Conservation (phyloP, 1,140 invertebrate genomes). For the Procambarus virginalis region DNA sequence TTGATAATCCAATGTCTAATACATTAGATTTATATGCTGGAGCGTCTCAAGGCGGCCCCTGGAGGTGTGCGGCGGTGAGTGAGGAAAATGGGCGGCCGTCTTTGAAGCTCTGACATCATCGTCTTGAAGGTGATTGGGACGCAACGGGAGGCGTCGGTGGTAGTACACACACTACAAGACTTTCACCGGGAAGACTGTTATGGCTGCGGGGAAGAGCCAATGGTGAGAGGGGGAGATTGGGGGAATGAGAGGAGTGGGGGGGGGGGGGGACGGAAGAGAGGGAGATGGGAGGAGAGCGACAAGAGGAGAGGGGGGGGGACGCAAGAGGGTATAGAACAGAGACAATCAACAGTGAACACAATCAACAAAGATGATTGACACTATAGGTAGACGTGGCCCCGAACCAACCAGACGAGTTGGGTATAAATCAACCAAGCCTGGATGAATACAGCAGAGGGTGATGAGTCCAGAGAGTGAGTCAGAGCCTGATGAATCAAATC, state of each 20-base stretch:
- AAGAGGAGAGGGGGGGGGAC: too few relatives aligned
- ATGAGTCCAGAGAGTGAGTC: not conserved
- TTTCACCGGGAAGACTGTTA: slow-evolving; percentile 1
- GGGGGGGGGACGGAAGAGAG: too few relatives aligned
- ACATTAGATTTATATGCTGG: too few relatives aligned
- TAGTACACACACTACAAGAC: slow-evolving; percentile 31
- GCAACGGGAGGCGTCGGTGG: slow-evolving; percentile 31
- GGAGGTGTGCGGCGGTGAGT: slow-evolving; percentile 7
- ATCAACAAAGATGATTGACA: not conserved
- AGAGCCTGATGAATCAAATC: slow-evolving; percentile 4
- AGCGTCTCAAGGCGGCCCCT: too few relatives aligned
- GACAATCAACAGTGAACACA: too few relatives aligned
- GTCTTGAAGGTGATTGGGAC: slow-evolving; percentile 44
- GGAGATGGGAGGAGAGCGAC: too few relatives aligned
- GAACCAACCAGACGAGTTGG: slow-evolving; percentile 13
- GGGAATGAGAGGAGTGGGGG: too few relatives aligned
- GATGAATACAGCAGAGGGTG: slow-evolving; percentile 8
- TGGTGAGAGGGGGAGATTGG: too few relatives aligned
- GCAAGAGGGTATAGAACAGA: too few relatives aligned
- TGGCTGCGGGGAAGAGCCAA: not conserved
- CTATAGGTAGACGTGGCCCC: not conserved
- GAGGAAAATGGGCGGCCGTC: slow-evolving; percentile 35
- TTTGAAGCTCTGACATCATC: slow-evolving; percentile 21
- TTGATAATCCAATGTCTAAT: too few relatives aligned
- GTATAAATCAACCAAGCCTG: not conserved